Evolutionary conservation across 2,797 vertebrate genomes (phyloP).

Genomic region (Danio aesculapii): DNA sequence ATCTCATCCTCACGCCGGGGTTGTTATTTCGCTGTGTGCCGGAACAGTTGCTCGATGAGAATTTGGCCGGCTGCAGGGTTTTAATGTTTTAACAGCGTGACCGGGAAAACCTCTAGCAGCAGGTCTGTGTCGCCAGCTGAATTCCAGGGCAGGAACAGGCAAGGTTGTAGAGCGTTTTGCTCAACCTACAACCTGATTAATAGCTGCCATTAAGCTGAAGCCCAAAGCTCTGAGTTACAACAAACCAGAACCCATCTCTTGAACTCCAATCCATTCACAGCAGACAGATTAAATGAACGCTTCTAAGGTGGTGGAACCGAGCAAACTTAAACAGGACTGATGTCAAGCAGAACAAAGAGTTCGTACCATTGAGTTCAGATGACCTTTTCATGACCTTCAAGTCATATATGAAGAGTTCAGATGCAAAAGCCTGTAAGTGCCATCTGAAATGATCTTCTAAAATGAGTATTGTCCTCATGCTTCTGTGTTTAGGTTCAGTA

Average conservation of each 20-base stretch:
- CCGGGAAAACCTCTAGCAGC: slow-evolving; percentile 16
- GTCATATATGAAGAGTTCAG: background rate
- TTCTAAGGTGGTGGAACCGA: slow-evolving; percentile 44
- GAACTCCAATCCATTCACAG: slow-evolving; percentile 68
- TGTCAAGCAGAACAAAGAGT: background rate
- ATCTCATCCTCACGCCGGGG: slow-evolving; percentile 23
- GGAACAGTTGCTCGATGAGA: slow-evolving; percentile 14
- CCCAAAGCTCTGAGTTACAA: slow-evolving; percentile 47
- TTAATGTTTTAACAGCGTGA: slow-evolving; percentile 18
- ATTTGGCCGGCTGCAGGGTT: slow-evolving; percentile 13
- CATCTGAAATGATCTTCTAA: too few relatives aligned
- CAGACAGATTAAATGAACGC: slow-evolving; percentile 73
- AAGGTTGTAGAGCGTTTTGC: slow-evolving; percentile 23
- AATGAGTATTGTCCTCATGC: too few relatives aligned
- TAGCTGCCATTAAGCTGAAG: slow-evolving; percentile 55
- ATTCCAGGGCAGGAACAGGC: slow-evolving; percentile 13
- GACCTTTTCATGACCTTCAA: background rate
- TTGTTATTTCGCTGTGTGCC: slow-evolving; percentile 31
- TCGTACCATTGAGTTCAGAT: background rate
- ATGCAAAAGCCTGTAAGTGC: too few relatives aligned
- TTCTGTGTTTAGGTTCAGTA: too few relatives aligned
- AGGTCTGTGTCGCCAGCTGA: slow-evolving; percentile 14
- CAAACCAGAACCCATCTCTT: slow-evolving; percentile 33
- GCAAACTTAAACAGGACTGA: slow-evolving; percentile 10
- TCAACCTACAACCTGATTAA: slow-evolving; percentile 52